A percentile compares a stretch with the other conserved stretches of the same genome.
These are phyloP conservation scores for Aelia acuminata DNA, from an alignment of 2,888 invertebrate species.

Conservation along the genomic window DNA sequence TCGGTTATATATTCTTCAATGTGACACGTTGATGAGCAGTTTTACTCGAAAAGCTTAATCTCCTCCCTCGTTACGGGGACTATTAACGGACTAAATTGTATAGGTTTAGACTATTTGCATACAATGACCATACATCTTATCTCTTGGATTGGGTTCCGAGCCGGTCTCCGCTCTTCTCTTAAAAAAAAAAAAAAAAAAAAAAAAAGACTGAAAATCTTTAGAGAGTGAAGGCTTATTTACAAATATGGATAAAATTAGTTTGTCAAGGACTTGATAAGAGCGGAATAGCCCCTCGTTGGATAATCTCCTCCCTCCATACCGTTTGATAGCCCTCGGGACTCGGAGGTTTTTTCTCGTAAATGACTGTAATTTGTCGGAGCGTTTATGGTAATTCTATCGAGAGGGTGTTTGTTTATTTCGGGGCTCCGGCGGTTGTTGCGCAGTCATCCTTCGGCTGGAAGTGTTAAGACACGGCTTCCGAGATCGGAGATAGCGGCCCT, in stretches of 20 bases:
- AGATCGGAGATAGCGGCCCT: conserved; percentile 19
- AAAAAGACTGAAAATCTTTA: neutral
- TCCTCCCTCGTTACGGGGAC: conserved; percentile 10
- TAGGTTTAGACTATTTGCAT: conserved; percentile 54
- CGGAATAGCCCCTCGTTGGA: neutral
- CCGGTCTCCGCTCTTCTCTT: neutral
- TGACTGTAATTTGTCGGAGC: conserved; percentile 34
- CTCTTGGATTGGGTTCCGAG: conserved; percentile 17
- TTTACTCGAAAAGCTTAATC: conserved; percentile 43
- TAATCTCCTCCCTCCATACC: neutral
- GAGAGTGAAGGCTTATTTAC: conserved; percentile 44
- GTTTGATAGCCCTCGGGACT: neutral
- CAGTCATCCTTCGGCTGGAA: neutral
- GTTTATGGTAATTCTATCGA: conserved; percentile 30
- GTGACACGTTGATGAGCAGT: conserved; percentile 42
- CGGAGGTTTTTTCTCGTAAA: neutral
- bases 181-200: neutral
- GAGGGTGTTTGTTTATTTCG: conserved; percentile 36
- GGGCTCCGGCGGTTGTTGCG: neutral
- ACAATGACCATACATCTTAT: conserved; percentile 54
- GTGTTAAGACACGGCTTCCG: conserved; percentile 26
- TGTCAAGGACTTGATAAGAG: conserved; percentile 49
- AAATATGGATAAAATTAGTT: conserved; percentile 56
- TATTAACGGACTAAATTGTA: conserved; percentile 50
- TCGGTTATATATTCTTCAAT: conserved; percentile 43